Base-by-base conservation (phyloP, 2,888 invertebrate species). In the Neocrepidodera transversa region DNA sequence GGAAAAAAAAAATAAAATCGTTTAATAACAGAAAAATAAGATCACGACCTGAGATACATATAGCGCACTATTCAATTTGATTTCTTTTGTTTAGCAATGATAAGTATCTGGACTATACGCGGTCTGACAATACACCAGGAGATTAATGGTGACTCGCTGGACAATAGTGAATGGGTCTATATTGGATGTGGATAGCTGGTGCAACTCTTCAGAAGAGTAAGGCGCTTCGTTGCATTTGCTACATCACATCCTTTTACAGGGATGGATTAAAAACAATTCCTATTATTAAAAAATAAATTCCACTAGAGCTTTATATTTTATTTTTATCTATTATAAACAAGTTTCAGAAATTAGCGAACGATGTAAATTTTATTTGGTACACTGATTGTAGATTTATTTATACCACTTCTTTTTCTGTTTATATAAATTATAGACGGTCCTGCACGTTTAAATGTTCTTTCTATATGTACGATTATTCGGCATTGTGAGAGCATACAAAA, bases 11-110 rank as follows among this genome's bases (percentile, higher is more conserved):
- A 18, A 18, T 1, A 38, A 53, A 36, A 45, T n/a, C 30, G n/a
- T 57, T 62, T 52, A 35, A 53, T 59, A 50, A 59, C 49, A 48
- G 38, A 59, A 56, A 67, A 68, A 66, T 64, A 61, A 62, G 67
- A 63, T 67, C 67, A 63, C 65, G 69, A 65, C 67, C 65, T 63
- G 60, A 60, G 66, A 63, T 54, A 59, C 60, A 65, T 66, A 63
- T 66, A 65, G 64, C 66, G 63, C 61, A 66, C 70, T 71, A 74
- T 74, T 73, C 72, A 72, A 72, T 73, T 72, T 72, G 68, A 72
- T 71, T 74, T 73, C 75, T 75, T 75, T 75, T 74, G 73, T 74
- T 72, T 70, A 68, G 64, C 68, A 68, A 68, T 70, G 75, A 75
- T 74, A 74, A 74, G 71, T 73, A 75, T 75, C 75, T 71, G 69